These are phyloP conservation scores for Echiichthys vipera DNA, from an alignment of 2,797 vertebrate genomes.

Conservation along the genomic window DNA sequence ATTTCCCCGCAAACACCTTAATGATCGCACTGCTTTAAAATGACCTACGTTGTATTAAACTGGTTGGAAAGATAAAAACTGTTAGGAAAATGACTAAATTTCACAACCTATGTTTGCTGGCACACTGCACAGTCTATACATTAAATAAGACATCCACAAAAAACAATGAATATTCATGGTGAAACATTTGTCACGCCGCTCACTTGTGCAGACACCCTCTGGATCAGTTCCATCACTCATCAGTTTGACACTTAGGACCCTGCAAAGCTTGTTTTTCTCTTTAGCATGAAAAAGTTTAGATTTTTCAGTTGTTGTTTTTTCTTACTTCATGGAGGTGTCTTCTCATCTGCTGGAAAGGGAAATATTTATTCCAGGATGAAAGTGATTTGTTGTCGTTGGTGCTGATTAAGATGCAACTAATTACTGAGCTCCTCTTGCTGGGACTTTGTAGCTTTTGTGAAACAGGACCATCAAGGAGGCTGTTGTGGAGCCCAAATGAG, in stretches of 20 bases:
- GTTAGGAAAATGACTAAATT: not conserved
- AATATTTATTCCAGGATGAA: conserved; percentile 10
- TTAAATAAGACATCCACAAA: conserved; percentile 11
- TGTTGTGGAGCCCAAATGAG: not conserved
- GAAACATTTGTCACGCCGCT: conserved; percentile 20
- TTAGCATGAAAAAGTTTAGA: not conserved
- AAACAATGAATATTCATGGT: conserved; percentile 45
- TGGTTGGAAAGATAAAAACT: not conserved
- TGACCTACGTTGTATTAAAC: not conserved
- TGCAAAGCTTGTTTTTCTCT: not conserved
- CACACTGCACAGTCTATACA: not conserved
- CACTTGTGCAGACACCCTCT: conserved; percentile 14
- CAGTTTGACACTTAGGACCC: conserved; percentile 19
- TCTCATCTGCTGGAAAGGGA: not conserved
- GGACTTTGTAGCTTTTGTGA: not conserved
- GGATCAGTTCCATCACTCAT: conserved; percentile 41
- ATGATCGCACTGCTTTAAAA: not conserved
- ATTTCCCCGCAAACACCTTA: not conserved
- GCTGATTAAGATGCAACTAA: conserved; percentile 40
- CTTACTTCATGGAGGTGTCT: too few species aligned
- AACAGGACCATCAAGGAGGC: not conserved
- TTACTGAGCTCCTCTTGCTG: conserved; percentile 17
- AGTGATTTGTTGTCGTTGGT: conserved; percentile 19
- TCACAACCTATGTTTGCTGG: not conserved
- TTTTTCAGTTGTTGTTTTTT: too few species aligned